phyloP scores from a whole-genome alignment of 92 coral and sea anemone genomes.

The Epizoanthus fatuus region DNA sequence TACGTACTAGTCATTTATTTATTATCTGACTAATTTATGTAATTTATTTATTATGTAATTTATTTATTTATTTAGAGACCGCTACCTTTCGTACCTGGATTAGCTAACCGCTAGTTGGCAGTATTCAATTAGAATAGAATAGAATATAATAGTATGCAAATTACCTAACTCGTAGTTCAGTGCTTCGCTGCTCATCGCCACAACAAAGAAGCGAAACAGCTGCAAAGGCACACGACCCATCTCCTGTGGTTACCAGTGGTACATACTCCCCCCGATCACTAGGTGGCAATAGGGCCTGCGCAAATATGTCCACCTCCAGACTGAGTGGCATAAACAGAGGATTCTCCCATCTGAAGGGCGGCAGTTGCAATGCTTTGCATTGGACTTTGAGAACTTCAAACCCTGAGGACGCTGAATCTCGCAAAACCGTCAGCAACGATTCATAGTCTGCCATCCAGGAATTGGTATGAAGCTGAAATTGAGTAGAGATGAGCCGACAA shows the following conservation, averaged over 20 bases:
- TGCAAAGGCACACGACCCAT: constrained; percentile 6
- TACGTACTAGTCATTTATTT: too few relatives aligned
- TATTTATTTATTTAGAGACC: too few relatives aligned
- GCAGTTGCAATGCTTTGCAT: constrained; percentile 13
- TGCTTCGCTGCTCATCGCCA: constrained; percentile 9
- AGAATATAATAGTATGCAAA: not conserved
- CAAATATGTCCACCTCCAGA: constrained; percentile 1
- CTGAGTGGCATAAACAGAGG: constrained; percentile 13
- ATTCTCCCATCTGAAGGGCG: constrained; percentile 1
- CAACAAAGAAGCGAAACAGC: constrained; percentile 24
- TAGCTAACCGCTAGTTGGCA: too few relatives aligned
- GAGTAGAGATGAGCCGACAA: not conserved
- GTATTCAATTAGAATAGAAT: too few relatives aligned
- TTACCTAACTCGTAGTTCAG: constrained; percentile 12
- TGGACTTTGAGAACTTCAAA: constrained; percentile 2
- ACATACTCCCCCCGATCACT: not conserved
- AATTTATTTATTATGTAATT: too few relatives aligned
- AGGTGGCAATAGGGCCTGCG: not conserved
- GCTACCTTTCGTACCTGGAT: too few relatives aligned
- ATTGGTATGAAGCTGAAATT: not conserved
- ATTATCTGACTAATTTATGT: too few relatives aligned
- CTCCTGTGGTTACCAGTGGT: constrained; percentile 13
- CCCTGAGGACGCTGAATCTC: not conserved
- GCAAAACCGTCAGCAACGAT: not conserved
- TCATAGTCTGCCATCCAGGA: constrained; percentile 13